Percentiles rank a stretch among this genome's conserved stretches.
These are phyloP conservation scores for Oryzias celebensis DNA, from an alignment of 2,113 vertebrate genomes.

Conservation along the genomic window DNA sequence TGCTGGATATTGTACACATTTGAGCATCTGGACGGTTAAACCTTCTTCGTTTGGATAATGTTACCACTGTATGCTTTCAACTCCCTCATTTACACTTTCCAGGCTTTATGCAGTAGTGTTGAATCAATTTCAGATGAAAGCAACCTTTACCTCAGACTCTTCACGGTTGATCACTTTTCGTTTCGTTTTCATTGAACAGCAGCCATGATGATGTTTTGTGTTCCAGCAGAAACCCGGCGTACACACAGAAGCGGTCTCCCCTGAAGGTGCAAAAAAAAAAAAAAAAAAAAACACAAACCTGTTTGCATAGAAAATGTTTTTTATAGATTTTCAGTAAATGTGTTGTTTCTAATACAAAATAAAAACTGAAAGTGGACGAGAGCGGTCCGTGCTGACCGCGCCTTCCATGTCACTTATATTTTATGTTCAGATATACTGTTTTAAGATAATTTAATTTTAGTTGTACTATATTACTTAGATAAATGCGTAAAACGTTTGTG, in stretches of 20 bases:
- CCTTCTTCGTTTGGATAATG: slow-evolving; percentile 65
- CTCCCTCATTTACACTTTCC: slow-evolving; percentile 55
- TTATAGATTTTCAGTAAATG: slow-evolving; percentile 56
- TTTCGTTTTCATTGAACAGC: slow-evolving; percentile 50
- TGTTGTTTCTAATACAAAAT: slow-evolving; percentile 64
- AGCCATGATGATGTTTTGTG: slow-evolving; percentile 4
- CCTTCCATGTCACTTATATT: slow-evolving; percentile 70
- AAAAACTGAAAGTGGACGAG: slow-evolving; percentile 40
- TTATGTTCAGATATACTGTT: slow-evolving; percentile 75
- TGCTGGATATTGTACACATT: slow-evolving; percentile 47
- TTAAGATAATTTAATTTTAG: slow-evolving; percentile 80
- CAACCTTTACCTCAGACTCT: slow-evolving; percentile 82
- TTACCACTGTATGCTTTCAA: slow-evolving; percentile 71
- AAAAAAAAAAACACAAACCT: slow-evolving; percentile 40
- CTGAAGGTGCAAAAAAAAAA: slow-evolving; percentile 24
- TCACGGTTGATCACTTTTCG: slow-evolving; percentile 63
- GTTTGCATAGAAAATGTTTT: slow-evolving; percentile 64
- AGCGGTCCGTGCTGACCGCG: slow-evolving; percentile 47
- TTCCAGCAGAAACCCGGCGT: slow-evolving; percentile 19
- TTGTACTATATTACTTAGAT: slow-evolving; percentile 78
- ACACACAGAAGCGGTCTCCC: slow-evolving; percentile 25
- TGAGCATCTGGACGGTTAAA: slow-evolving; percentile 46
- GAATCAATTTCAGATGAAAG: slow-evolving; percentile 78
- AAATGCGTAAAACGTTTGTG: slow-evolving; percentile 76
- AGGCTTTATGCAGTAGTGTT: slow-evolving; percentile 73